These are phyloP conservation scores for Corythornis leucogaster DNA, from an alignment of 2,797 vertebrate genomes.

Conservation along the genomic window DNA sequence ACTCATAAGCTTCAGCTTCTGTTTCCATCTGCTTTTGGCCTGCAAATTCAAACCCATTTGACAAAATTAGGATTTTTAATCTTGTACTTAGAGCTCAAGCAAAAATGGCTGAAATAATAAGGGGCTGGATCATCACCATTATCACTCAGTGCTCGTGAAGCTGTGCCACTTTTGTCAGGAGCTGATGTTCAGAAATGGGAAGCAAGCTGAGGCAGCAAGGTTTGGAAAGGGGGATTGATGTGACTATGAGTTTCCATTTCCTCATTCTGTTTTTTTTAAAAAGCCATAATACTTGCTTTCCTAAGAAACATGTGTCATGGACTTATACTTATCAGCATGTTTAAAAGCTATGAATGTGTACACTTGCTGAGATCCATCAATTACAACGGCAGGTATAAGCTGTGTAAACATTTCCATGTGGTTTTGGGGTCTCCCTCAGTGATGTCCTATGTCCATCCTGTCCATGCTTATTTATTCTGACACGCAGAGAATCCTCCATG, in stretches of 20 bases:
- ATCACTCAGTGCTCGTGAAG: neutral
- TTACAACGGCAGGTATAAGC: neutral
- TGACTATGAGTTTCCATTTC: neutral
- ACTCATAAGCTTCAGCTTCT: neutral
- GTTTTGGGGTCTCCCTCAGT: conserved; percentile 33
- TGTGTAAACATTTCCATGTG: conserved; percentile 41
- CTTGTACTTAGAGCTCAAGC: neutral
- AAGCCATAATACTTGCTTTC: neutral
- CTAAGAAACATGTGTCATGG: neutral
- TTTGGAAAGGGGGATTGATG: neutral
- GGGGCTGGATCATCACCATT: neutral
- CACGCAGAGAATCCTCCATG: neutral
- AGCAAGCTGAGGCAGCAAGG: neutral
- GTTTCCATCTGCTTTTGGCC: neutral
- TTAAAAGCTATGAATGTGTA: conserved; percentile 5
- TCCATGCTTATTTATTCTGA: conserved; percentile 1
- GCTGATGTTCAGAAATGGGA: neutral
- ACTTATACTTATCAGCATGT: conserved; percentile 30
- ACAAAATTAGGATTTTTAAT: neutral
- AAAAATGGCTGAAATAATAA: neutral
- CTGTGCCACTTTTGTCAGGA: neutral
- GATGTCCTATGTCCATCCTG: neutral
- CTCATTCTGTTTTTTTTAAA: neutral
- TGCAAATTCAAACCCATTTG: neutral
- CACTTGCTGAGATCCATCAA: conserved; percentile 17